A percentile compares a stretch with the other conserved stretches of the same genome.
Conservation (phyloP, 2,113 vertebrate species). For the Cisticola juncidis region DNA sequence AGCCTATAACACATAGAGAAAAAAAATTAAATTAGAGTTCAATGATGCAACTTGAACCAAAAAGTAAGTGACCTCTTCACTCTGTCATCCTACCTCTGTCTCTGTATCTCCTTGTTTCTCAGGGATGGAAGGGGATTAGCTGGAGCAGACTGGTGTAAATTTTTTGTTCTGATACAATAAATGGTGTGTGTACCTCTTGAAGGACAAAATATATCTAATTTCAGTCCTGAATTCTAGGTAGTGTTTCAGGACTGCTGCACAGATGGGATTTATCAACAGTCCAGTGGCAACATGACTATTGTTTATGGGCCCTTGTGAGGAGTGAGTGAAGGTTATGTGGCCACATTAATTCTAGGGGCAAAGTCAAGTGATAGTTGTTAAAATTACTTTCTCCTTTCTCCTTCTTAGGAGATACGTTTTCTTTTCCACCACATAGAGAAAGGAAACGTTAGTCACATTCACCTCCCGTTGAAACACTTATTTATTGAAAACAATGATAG, state of each 20-base stretch:
- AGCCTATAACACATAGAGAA: neutral
- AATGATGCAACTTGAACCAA: neutral
- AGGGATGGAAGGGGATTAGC: neutral
- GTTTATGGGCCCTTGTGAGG: neutral
- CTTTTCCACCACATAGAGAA: neutral
- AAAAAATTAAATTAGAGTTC: neutral
- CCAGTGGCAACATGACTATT: neutral
- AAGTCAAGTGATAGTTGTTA: neutral
- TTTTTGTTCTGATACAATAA: neutral
- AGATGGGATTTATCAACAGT: neutral
- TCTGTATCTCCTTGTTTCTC: neutral
- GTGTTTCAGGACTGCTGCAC: neutral
- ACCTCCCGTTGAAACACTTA: neutral
- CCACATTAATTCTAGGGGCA: neutral
- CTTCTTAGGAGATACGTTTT: neutral
- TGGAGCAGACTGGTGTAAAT: neutral
- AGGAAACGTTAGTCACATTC: neutral
- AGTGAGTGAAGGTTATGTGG: neutral
- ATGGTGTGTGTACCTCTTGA: neutral
- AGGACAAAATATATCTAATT: slow-evolving; percentile 16
- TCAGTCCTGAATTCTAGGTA: neutral
- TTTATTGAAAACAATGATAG: neutral
- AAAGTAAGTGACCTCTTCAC: neutral
- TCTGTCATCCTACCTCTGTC: neutral
- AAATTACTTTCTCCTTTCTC: neutral